A percentile compares a stretch with the other conserved stretches of the same genome.
Evolutionary conservation across 1,140 invertebrate species (phyloP).

Genomic region (Dryas iulia): DNA sequence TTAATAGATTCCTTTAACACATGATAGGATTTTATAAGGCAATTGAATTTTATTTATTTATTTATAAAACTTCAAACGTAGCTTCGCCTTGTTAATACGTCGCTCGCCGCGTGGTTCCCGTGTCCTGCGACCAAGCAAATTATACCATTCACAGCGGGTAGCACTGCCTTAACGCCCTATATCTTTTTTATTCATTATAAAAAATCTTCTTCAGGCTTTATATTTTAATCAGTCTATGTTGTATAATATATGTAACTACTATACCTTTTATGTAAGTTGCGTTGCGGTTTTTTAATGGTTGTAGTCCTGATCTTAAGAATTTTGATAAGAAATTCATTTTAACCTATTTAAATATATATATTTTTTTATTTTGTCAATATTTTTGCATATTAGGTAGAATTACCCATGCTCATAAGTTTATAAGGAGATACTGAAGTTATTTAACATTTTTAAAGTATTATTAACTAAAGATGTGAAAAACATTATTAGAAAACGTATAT

Average conservation of each 20-base stretch:
- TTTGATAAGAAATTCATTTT: too few species aligned
- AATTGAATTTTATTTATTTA: neutral
- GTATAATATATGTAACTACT: neutral
- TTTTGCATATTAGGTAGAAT: too few species aligned
- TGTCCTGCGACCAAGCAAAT: conserved; percentile 54
- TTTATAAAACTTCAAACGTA: neutral
- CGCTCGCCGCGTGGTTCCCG: conserved; percentile 40
- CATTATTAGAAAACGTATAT: too few species aligned
- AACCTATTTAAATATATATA: too few species aligned
- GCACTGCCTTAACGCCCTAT: conserved; percentile 54
- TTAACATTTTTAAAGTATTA: too few species aligned
- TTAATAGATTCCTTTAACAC: neutral
- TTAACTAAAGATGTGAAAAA: too few species aligned
- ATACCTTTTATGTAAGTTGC: neutral
- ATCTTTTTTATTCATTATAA: conserved; percentile 6
- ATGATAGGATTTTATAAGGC: neutral
- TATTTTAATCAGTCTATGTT: neutral
- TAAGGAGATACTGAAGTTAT: too few species aligned
- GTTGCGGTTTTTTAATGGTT: neutral
- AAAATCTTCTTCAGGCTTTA: neutral
- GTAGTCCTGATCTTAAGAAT: neutral
- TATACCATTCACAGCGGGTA: conserved; percentile 62
- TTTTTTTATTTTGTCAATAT: too few species aligned
- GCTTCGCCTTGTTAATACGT: conserved; percentile 18
- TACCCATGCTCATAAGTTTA: too few species aligned